Evolutionary conservation across 2,888 invertebrate species (phyloP).

Genomic region (Microplitis deprimator): DNA sequence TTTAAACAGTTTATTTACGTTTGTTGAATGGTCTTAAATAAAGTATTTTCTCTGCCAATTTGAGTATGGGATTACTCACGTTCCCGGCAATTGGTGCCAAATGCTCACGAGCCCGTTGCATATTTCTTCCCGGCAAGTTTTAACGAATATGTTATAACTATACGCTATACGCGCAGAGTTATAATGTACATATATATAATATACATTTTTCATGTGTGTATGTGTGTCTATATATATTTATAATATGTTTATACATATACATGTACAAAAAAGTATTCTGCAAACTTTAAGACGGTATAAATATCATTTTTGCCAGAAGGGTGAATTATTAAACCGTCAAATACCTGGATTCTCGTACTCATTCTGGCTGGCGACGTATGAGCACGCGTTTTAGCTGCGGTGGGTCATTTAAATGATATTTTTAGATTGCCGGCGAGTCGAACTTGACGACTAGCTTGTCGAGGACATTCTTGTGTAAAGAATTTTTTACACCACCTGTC

Average conservation of each 20-base stretch:
- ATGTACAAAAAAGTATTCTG: conserved; percentile 6
- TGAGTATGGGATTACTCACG: conserved; percentile 46
- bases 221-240: not conserved
- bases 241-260: conserved; percentile 3
- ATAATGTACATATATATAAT: not conserved
- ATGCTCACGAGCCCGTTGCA: conserved; percentile 38
- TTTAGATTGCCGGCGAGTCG: conserved; percentile 63
- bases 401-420: conserved; percentile 61
- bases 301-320: conserved; percentile 30
- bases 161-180: conserved; percentile 9
- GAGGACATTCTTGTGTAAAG: conserved; percentile 18
- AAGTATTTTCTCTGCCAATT: conserved; percentile 45
- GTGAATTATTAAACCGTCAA: conserved; percentile 31
- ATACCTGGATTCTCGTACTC: conserved; percentile 41
- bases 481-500: conserved; percentile 43
- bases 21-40: conserved; percentile 27
- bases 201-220: not conserved
- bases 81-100: conserved; percentile 48
- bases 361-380: conserved; percentile 14
- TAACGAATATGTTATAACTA: conserved; percentile 21
- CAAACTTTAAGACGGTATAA: conserved; percentile 23
- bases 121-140: conserved; percentile 31
- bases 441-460: conserved; percentile 50
- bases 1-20: not conserved
- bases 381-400: conserved; percentile 41